Percentiles rank a stretch among this genome's conserved stretches.
phyloP scores from a whole-genome alignment of 1,140 invertebrate species.

The Drosophila biarmipes region DNA sequence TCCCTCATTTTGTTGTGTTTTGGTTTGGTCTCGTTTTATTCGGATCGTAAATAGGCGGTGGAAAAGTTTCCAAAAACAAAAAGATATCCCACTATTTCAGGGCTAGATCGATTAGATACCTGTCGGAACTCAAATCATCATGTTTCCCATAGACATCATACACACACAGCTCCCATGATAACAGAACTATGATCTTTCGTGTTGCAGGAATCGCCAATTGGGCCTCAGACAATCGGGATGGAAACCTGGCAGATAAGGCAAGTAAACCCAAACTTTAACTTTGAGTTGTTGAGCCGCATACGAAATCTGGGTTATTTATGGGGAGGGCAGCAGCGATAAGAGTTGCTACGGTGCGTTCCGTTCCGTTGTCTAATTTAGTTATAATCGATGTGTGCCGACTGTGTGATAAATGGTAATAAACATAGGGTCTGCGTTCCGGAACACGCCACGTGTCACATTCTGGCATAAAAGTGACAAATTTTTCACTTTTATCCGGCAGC shows the following conservation, averaged over 20 bases:
- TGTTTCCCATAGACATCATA: constrained; percentile 7
- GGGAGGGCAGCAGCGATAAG: constrained; percentile 36
- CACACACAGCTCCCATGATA: neutral
- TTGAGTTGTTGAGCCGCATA: constrained; percentile 4
- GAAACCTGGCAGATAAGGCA: constrained; percentile 83
- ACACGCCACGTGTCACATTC: constrained; percentile 26
- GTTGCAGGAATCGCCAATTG: constrained; percentile 83
- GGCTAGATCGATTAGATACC: constrained; percentile 38
- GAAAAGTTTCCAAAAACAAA: constrained; percentile 41
- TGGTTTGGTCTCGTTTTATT: constrained; percentile 34
- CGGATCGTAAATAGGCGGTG: constrained; percentile 40
- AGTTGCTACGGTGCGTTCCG: constrained; percentile 5
- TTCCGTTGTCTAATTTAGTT: constrained; percentile 57
- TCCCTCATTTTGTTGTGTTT: constrained; percentile 16
- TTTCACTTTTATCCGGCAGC: constrained; percentile 25
- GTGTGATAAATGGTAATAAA: constrained; percentile 24
- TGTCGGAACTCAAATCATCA: constrained; percentile 16
- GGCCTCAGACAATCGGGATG: constrained; percentile 81
- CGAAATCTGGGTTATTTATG: constrained; percentile 22
- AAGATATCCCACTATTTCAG: constrained; percentile 2
- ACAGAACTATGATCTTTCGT: constrained; percentile 38
- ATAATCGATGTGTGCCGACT: constrained; percentile 50
- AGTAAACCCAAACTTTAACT: constrained; percentile 41
- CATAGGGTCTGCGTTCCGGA: neutral
- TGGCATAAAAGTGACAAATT: constrained; percentile 30